phyloP scores from a whole-genome alignment of 2,113 vertebrate genomes.

The Cygnus atratus region DNA sequence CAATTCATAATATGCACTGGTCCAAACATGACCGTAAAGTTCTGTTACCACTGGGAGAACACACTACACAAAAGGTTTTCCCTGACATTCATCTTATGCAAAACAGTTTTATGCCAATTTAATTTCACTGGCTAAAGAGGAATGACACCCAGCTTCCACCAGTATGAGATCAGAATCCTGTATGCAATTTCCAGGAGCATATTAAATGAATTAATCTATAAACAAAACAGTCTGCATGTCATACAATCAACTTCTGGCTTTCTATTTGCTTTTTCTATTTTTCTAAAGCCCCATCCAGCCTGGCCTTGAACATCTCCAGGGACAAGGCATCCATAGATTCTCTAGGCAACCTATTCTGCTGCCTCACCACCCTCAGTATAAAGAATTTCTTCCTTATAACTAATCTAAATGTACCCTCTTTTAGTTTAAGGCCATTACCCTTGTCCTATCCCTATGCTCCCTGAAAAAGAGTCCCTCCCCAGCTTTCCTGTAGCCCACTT shows the following conservation, averaged over 20 bases:
- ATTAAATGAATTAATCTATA: neutral
- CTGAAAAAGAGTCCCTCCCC: too few species aligned
- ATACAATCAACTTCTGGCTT: neutral
- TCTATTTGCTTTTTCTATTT: neutral
- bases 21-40: neutral
- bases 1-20: neutral
- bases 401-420: too few species aligned
- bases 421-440: too few species aligned
- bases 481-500: too few species aligned
- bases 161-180: neutral
- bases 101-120: neutral
- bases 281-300: too few species aligned
- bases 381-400: too few species aligned
- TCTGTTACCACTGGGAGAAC: neutral
- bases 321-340: too few species aligned
- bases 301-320: too few species aligned
- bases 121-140: neutral
- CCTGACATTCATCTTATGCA: neutral
- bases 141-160: neutral
- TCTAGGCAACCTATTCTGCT: too few species aligned
- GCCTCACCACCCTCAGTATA: too few species aligned
- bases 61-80: neutral
- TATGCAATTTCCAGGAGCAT: neutral
- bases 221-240: neutral
- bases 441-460: too few species aligned